phyloP scores from a whole-genome alignment of 1,140 invertebrate genomes.

The Adelges cooleyi region DNA sequence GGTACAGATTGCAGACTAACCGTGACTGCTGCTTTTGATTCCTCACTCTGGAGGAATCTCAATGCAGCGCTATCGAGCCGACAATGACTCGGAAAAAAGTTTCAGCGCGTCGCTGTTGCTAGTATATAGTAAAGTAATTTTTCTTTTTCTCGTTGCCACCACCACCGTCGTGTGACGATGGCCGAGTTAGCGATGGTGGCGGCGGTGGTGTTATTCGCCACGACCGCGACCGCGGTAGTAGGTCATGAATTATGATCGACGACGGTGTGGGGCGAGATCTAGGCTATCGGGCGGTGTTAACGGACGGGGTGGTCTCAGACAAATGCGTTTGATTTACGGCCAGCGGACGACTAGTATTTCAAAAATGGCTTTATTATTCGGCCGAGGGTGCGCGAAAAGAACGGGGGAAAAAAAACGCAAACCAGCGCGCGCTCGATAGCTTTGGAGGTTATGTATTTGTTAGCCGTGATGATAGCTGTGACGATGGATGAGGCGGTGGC shows the following conservation, averaged over 20 bases:
- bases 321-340: conserved; percentile 21
- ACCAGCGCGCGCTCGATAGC: background rate
- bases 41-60: too few species aligned
- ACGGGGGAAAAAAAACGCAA: background rate
- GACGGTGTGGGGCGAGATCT: background rate
- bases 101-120: too few species aligned
- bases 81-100: too few species aligned
- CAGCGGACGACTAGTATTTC: conserved; percentile 11
- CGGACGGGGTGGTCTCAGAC: conserved; percentile 5
- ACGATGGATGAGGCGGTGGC: background rate
- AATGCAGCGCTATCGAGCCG: too few species aligned
- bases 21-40: too few species aligned
- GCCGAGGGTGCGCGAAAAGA: background rate
- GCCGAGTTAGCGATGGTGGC: too few species aligned
- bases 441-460: background rate
- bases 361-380: conserved; percentile 28
- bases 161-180: too few species aligned
- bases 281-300: background rate
- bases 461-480: background rate
- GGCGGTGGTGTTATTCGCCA: background rate
- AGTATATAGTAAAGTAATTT: too few species aligned
- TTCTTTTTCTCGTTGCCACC: too few species aligned
- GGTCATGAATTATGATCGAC: conserved; percentile 21
- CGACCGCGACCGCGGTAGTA: background rate
- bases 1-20: too few species aligned